Percentiles rank a stretch among this genome's conserved stretches.
Evolutionary conservation across 2,113 vertebrate species (phyloP).

Genomic region (Anhinga rufa): DNA sequence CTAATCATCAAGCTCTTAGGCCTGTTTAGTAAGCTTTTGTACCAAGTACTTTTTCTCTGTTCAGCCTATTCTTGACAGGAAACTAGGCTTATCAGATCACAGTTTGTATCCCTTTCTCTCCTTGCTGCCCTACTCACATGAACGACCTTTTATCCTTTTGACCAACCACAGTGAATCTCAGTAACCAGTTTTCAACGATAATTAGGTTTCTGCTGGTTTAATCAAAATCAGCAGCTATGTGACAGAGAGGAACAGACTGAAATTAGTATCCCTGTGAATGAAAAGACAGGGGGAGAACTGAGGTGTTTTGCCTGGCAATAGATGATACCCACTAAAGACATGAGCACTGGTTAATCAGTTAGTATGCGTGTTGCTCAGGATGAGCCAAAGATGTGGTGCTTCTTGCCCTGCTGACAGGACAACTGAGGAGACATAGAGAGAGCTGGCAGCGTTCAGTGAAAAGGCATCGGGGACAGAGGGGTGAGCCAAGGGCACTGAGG

Average conservation of each 20-base stretch:
- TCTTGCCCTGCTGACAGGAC: neutral
- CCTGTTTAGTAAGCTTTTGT: neutral
- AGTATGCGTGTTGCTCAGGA: neutral
- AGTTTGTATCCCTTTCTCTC: neutral
- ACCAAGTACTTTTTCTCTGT: neutral
- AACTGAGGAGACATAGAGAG: neutral
- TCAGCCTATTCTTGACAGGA: neutral
- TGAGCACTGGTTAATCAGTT: neutral
- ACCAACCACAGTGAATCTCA: neutral
- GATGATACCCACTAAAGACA: neutral
- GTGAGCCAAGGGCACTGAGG: neutral
- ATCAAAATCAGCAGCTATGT: neutral
- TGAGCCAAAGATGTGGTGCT: neutral
- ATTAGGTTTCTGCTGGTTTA: neutral
- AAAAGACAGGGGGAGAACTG: neutral
- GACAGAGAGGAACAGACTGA: neutral
- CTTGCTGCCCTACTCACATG: neutral
- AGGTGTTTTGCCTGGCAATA: neutral
- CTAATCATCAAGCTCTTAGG: neutral
- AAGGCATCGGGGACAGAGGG: neutral
- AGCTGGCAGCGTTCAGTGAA: neutral
- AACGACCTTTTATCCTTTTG: neutral
- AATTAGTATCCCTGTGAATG: neutral
- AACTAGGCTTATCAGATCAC: neutral
- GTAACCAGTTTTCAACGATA: neutral